A percentile compares a stretch with the other conserved stretches of the same genome.
Conservation (phyloP, 2,888 invertebrate genomes). For the Andrena flavipes region DNA sequence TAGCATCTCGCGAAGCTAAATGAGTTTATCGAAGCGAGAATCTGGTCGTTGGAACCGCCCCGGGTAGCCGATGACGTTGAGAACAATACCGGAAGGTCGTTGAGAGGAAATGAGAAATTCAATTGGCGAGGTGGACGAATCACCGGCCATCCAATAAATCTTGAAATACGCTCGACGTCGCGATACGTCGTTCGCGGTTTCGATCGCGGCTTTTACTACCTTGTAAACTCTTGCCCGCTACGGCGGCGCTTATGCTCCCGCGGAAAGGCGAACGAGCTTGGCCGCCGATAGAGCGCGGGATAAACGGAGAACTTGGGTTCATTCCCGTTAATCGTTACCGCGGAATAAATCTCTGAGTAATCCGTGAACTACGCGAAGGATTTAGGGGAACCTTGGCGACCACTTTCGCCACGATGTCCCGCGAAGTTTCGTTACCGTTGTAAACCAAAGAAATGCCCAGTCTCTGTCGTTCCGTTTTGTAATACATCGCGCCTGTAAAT, state of each 20-base stretch:
- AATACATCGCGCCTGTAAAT: neutral
- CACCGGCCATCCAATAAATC: constrained; percentile 49
- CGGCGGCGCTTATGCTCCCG: constrained; percentile 37
- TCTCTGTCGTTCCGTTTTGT: neutral
- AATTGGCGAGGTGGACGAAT: constrained; percentile 45
- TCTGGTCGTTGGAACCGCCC: neutral
- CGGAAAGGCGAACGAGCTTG: constrained; percentile 13
- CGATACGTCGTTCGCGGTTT: constrained; percentile 12
- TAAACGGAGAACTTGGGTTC: constrained; percentile 41
- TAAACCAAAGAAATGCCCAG: neutral
- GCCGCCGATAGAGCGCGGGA: constrained; percentile 23
- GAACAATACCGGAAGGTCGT: neutral
- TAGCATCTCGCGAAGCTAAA: neutral
- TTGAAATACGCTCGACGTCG: constrained; percentile 42
- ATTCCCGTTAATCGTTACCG: constrained; percentile 34
- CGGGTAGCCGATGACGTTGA: neutral
- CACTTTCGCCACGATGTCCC: neutral
- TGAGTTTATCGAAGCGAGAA: neutral
- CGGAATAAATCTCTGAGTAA: constrained; percentile 34
- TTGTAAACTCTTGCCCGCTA: constrained; percentile 36
- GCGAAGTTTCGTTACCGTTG: neutral
- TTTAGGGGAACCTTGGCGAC: constrained; percentile 9
- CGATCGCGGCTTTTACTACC: constrained; percentile 52
- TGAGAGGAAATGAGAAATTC: constrained; percentile 35
- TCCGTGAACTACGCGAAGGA: constrained; percentile 30